phyloP scores from a whole-genome alignment of 1,140 invertebrate genomes.

The Idris sp. region DNA sequence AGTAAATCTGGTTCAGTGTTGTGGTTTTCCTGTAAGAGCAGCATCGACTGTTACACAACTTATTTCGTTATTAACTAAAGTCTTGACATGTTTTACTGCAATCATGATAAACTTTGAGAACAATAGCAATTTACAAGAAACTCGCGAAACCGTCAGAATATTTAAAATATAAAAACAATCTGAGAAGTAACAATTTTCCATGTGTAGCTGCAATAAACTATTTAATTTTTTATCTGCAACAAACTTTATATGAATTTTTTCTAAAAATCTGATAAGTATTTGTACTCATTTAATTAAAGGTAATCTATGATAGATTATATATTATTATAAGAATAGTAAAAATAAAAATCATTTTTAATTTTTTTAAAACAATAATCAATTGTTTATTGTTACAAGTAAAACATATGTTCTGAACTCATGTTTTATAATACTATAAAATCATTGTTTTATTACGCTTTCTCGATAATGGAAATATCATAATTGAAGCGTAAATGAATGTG shows the following conservation, averaged over 20 bases:
- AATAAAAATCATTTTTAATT: too few species aligned
- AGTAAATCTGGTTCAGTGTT: slow-evolving; percentile 25
- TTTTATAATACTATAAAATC: slow-evolving; percentile 19
- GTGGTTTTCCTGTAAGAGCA: slow-evolving; percentile 30
- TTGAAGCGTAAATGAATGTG: slow-evolving; percentile 14
- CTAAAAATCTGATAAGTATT: too few species aligned
- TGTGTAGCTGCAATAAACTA: too few species aligned
- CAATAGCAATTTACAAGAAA: slow-evolving; percentile 25
- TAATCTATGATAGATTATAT: too few species aligned
- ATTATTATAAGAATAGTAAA: too few species aligned
- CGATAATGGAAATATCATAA: slow-evolving; percentile 10
- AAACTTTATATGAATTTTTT: too few species aligned
- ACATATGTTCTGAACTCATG: slow-evolving; percentile 1
- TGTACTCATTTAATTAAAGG: too few species aligned
- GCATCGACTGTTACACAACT: slow-evolving; percentile 40
- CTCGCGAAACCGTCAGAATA: slow-evolving; percentile 11
- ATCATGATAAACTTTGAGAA: slow-evolving; percentile 39
- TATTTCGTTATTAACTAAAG: slow-evolving; percentile 44
- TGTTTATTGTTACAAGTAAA: too few species aligned
- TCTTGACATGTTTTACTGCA: slow-evolving; percentile 34
- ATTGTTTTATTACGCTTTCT: slow-evolving; percentile 9
- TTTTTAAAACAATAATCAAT: too few species aligned
- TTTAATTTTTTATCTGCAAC: slow-evolving; percentile 4
- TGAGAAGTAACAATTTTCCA: too few species aligned
- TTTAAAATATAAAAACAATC: slow-evolving; percentile 8